phyloP scores from a whole-genome alignment of 2,113 vertebrate species.

The Chlorodrepanis virens region DNA sequence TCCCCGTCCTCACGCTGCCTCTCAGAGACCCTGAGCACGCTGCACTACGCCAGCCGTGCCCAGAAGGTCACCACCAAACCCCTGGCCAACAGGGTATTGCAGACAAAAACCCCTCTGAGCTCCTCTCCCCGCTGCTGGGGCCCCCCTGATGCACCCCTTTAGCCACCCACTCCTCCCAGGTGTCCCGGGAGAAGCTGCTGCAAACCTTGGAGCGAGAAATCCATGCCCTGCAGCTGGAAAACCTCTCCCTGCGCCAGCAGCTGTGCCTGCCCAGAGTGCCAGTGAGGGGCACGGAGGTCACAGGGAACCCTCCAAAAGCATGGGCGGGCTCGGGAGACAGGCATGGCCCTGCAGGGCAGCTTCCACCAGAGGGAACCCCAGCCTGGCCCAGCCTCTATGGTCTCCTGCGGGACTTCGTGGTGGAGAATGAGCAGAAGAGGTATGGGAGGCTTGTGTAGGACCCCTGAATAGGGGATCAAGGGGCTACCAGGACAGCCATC shows the following conservation, averaged over 20 bases:
- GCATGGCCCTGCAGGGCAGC: not conserved
- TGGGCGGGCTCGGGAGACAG: not conserved
- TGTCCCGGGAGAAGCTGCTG: constrained; percentile 45
- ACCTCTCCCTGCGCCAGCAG: constrained; percentile 63
- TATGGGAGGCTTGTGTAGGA: not conserved
- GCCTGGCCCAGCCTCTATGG: constrained; percentile 68
- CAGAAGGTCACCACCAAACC: constrained; percentile 70
- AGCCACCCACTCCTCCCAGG: not conserved
- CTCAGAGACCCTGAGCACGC: constrained; percentile 75
- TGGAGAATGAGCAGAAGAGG: constrained; percentile 74
- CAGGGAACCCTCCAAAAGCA: not conserved
- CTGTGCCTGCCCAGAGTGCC: constrained; percentile 38
- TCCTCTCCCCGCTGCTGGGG: not conserved
- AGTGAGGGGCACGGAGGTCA: not conserved
- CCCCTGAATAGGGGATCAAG: not conserved
- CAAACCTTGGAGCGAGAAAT: constrained; percentile 63
- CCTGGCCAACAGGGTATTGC: constrained; percentile 49
- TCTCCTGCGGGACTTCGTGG: constrained; percentile 73
- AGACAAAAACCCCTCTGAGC: not conserved
- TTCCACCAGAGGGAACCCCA: not conserved
- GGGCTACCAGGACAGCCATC: not conserved
- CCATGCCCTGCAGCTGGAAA: constrained; percentile 65
- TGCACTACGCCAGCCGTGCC: constrained; percentile 74
- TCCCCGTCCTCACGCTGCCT: constrained; percentile 72
- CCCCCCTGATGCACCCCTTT: not conserved